Base-by-base conservation (phyloP, 2,113 vertebrate species). In the Trachemys scripta region DNA sequence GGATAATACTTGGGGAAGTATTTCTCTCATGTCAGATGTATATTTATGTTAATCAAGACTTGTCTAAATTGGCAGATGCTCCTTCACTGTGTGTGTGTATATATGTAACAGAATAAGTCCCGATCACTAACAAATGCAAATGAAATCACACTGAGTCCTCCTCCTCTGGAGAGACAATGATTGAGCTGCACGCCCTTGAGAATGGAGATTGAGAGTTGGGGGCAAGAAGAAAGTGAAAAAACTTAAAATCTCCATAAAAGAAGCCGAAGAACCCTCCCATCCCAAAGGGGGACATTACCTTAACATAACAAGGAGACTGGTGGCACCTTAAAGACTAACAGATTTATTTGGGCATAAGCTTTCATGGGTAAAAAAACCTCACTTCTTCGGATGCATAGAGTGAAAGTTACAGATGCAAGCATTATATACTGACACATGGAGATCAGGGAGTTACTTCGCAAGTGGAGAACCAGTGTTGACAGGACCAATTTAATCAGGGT, bases 101-200 rank as follows among this genome's bases (percentile, higher is more conserved):
- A 29, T 2, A 31, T 0, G 0, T 29, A 87, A 62, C 9, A 42
- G 85, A 65, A 47, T 20, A 2, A 5, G 91, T 90, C 69, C 75
- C 62, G 12, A 4, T 38, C 82, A 78, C 91, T 65, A 93, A 53
- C 8, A 13, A 82, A 13, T n/a, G 29, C 25, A 81, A 87, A 79
- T 81, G 2, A 83, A 85, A 49, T 42, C 9, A 45, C 20, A 72
- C 2, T 12, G 45, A 50, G 38, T 12, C 14, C 25, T 29, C 54
- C 45, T 90, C 81, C 3, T 76, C 24, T 13, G 80, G 62, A 42
- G 59, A 84, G 83, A 38, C 6, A 65, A 47, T 0, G 1, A 0
- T 27, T 31, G 59, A 82, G 51, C 22, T 75, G 13, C 19, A 24
- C 24, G 49, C 9, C 65, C 53, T 38, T 59, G 84, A 78, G 88